Evolutionary conservation across 2,888 invertebrate genomes (phyloP).

Genomic region (Melanotus villosus): DNA sequence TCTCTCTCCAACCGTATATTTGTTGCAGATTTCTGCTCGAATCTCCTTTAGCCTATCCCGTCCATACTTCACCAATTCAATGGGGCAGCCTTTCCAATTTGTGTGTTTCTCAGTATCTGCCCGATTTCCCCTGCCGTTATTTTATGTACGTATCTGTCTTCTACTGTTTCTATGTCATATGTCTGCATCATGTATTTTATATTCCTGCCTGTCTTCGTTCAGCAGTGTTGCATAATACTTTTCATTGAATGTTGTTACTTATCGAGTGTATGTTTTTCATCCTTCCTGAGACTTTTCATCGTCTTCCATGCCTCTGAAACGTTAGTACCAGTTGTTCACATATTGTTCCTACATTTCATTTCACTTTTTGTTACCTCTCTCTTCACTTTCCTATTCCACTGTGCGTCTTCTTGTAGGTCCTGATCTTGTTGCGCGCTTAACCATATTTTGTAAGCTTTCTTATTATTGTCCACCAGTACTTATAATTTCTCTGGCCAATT

Average conservation of each 20-base stretch:
- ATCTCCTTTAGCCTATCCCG: not conserved
- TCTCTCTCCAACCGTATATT: not conserved
- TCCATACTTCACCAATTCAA: not conserved
- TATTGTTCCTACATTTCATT: slow-evolving; percentile 26
- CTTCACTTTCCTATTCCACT: slow-evolving; percentile 2
- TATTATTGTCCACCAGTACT: too few species aligned
- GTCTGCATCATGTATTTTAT: too few species aligned
- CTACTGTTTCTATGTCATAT: too few species aligned
- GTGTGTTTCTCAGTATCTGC: too few species aligned
- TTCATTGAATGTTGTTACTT: slow-evolving; percentile 10
- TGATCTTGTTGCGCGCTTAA: too few species aligned
- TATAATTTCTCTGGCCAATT: too few species aligned
- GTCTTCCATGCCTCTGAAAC: slow-evolving; percentile 5
- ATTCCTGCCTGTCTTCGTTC: not conserved
- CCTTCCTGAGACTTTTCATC: slow-evolving; percentile 29
- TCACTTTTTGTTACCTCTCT: not conserved
- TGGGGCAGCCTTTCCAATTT: not conserved
- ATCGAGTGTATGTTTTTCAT: not conserved
- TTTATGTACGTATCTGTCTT: too few species aligned
- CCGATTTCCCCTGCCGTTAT: too few species aligned
- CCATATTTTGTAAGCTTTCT: too few species aligned
- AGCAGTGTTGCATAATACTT: slow-evolving; percentile 12
- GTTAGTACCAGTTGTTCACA: slow-evolving; percentile 27
- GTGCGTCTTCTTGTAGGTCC: slow-evolving; percentile 6
- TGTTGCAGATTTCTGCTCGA: not conserved